phyloP scores from a whole-genome alignment of 35 echinoderm and acorn worm genomes.

The Chiridota heheva region DNA sequence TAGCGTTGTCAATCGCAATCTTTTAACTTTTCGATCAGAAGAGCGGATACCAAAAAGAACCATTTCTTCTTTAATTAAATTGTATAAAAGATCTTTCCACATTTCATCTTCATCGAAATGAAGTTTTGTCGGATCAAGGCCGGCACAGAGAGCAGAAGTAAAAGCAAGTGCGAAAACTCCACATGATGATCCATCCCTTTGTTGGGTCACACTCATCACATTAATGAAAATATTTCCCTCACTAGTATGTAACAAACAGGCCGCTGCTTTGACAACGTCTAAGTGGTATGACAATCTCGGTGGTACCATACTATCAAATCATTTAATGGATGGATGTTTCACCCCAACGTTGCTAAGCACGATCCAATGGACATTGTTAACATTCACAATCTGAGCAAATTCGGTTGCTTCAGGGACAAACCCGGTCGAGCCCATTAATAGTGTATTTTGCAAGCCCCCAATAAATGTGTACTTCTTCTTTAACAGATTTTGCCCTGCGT shows the following conservation, averaged over 20 bases:
- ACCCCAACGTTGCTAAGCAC: slow-evolving; percentile 7
- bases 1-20: too few species aligned
- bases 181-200: too few species aligned
- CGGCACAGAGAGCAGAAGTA: not conserved
- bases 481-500: slow-evolving; percentile 2
- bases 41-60: too few species aligned
- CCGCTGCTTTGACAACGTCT: slow-evolving; percentile 16
- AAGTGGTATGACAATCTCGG: not conserved
- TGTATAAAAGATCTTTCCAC: not conserved
- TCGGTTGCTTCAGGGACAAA: slow-evolving; percentile 9
- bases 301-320: slow-evolving; percentile 7
- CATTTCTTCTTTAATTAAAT: too few species aligned
- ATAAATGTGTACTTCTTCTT: not conserved
- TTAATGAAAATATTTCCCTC: slow-evolving; percentile 8
- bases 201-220: slow-evolving; percentile 1
- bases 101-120: not conserved
- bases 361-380: slow-evolving; percentile 13
- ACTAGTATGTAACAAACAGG: not conserved
- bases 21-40: too few species aligned
- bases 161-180: slow-evolving; percentile 6
- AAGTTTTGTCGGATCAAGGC: slow-evolving; percentile 1
- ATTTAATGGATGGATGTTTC: not conserved
- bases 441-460: slow-evolving; percentile 18
- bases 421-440: not conserved
- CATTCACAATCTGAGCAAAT: slow-evolving; percentile 25